Evolutionary conservation across 2,888 invertebrate species (phyloP).

Genomic region (Kryphioiulus occultus): DNA sequence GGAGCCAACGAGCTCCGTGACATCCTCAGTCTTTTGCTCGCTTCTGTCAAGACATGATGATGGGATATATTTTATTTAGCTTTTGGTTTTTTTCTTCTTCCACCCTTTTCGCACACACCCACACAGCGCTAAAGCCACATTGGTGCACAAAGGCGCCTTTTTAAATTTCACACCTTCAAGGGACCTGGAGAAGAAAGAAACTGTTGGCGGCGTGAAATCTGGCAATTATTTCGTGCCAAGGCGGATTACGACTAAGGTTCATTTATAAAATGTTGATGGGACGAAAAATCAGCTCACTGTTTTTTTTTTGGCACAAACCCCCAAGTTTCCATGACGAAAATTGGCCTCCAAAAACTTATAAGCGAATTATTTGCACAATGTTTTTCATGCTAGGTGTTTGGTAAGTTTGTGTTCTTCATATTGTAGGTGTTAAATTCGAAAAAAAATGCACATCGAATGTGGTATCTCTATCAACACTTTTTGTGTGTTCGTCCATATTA

Average conservation of each 20-base stretch:
- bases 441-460: too few species aligned
- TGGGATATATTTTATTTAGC: slow-evolving; percentile 3
- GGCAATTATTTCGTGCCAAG: neutral
- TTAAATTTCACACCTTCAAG: neutral
- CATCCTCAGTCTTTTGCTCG: neutral
- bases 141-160: neutral
- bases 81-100: neutral
- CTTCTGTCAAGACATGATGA: neutral
- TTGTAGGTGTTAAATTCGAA: too few species aligned
- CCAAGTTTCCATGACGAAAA: too few species aligned
- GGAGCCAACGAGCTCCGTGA: neutral
- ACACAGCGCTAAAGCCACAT: neutral
- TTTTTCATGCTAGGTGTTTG: too few species aligned
- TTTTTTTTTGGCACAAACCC: too few species aligned
- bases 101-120: neutral
- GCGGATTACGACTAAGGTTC: neutral
- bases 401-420: too few species aligned
- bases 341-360: too few species aligned
- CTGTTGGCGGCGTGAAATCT: neutral
- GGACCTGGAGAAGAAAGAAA: neutral
- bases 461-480: too few species aligned
- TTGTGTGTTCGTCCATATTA: too few species aligned
- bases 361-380: too few species aligned
- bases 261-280: neutral
- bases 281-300: neutral